These are phyloP conservation scores for Drosophila pegasa DNA, from an alignment of 2,888 invertebrate genomes.

Conservation along the genomic window DNA sequence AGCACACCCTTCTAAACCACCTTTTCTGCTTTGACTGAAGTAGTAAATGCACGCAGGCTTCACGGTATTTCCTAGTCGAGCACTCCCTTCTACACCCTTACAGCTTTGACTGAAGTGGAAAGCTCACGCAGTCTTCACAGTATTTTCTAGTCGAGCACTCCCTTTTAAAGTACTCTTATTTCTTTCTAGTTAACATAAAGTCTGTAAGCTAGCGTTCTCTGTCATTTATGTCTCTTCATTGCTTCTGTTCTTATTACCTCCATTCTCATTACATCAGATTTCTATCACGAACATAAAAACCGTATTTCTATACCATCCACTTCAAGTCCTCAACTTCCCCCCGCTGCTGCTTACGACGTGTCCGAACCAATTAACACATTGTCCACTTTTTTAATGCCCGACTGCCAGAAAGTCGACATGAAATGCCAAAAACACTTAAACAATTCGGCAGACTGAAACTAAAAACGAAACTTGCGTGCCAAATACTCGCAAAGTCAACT, in stretches of 20 bases:
- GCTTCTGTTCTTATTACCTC: no score
- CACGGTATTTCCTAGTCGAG: no score
- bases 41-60: no score
- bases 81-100: no score
- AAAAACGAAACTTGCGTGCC: conserved; percentile 63
- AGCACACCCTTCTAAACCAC: no score
- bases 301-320: background rate
- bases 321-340: conserved; percentile 4
- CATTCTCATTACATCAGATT: background rate
- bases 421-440: conserved; percentile 73
- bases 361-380: conserved; percentile 77
- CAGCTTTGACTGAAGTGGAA: no score
- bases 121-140: no score
- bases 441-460: conserved; percentile 43
- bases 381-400: conserved; percentile 66
- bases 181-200: no score
- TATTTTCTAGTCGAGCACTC: background rate
- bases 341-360: conserved; percentile 53
- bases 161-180: background rate
- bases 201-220: background rate
- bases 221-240: background rate
- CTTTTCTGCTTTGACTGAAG: no score
- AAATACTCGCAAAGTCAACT: conserved; percentile 67
- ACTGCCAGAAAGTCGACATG: conserved; percentile 9
- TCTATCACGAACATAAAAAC: no score